Conservation (phyloP, 2,113 vertebrate genomes). For the Austrofundulus limnaeus region DNA sequence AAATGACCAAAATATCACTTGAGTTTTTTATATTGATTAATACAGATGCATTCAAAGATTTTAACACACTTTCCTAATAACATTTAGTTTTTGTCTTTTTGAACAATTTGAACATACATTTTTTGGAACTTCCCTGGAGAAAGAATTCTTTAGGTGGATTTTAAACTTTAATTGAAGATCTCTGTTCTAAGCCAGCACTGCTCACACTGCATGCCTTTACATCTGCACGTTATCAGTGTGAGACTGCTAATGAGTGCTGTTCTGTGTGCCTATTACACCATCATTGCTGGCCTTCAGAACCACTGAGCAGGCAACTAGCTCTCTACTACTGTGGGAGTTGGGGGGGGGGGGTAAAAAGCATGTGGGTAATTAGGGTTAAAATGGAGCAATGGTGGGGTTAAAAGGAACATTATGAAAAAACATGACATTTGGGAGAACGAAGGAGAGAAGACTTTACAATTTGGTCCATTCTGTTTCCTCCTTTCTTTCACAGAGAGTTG, state of each 20-base stretch:
- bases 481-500: slow-evolving; percentile 53
- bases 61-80: too few species aligned
- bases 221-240: slow-evolving; percentile 53
- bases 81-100: too few species aligned
- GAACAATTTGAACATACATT: slow-evolving; percentile 30
- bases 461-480: slow-evolving; percentile 24
- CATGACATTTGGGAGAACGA: slow-evolving; percentile 32
- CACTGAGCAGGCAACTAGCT: slow-evolving; percentile 23
- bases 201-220: too few species aligned
- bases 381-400: slow-evolving; percentile 40
- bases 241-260: slow-evolving; percentile 66
- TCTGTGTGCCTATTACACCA: slow-evolving; percentile 39
- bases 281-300: slow-evolving; percentile 45
- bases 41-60: too few species aligned
- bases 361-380: slow-evolving; percentile 36
- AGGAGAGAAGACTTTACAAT: slow-evolving; percentile 33
- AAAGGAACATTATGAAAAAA: slow-evolving; percentile 40
- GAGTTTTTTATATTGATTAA: too few species aligned
- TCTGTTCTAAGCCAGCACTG: too few species aligned
- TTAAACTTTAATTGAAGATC: neutral
- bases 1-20: too few species aligned
- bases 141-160: too few species aligned
- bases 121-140: too few species aligned
- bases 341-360: too few species aligned
- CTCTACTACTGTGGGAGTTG: slow-evolving; percentile 23